A percentile compares a stretch with the other conserved stretches of the same genome.
Conservation (phyloP, 2,888 invertebrate species). For the Parnassius orleans region DNA sequence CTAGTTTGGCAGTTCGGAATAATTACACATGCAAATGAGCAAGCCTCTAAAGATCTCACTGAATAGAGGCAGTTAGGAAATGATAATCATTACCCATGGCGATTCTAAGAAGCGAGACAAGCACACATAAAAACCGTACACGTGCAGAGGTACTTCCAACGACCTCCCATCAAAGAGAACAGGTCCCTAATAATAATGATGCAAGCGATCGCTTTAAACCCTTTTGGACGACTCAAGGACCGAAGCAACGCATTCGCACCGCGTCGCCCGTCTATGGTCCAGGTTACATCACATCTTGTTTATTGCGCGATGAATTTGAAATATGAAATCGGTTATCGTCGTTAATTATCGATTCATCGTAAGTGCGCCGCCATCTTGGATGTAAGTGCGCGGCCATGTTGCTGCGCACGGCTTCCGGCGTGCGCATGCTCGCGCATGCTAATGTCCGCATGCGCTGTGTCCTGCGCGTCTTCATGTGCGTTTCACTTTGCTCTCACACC, state of each 20-base stretch:
- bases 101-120: constrained; percentile 52
- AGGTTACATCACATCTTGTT: constrained; percentile 71
- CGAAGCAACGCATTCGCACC: constrained; percentile 56
- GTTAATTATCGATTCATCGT: constrained; percentile 73
- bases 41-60: constrained; percentile 32
- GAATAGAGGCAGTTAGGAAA: constrained; percentile 37
- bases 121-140: constrained; percentile 57
- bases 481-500: constrained; percentile 47
- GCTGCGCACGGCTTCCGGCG: constrained; percentile 74
- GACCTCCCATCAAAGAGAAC: constrained; percentile 60
- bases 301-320: constrained; percentile 62
- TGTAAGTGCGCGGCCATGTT: constrained; percentile 70
- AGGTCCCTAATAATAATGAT: constrained; percentile 52
- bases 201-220: constrained; percentile 48
- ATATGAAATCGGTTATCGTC: constrained; percentile 75
- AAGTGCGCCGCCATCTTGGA: constrained; percentile 71
- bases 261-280: constrained; percentile 51
- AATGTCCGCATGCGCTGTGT: constrained; percentile 64
- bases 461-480: constrained; percentile 49
- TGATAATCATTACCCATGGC: constrained; percentile 37
- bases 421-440: constrained; percentile 73
- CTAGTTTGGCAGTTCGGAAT: constrained; percentile 20
- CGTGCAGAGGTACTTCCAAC: constrained; percentile 50
- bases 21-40: constrained; percentile 35
- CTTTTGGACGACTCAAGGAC: constrained; percentile 64